phyloP scores from a whole-genome alignment of 2,797 vertebrate genomes.

The Molossus alvarezi region DNA sequence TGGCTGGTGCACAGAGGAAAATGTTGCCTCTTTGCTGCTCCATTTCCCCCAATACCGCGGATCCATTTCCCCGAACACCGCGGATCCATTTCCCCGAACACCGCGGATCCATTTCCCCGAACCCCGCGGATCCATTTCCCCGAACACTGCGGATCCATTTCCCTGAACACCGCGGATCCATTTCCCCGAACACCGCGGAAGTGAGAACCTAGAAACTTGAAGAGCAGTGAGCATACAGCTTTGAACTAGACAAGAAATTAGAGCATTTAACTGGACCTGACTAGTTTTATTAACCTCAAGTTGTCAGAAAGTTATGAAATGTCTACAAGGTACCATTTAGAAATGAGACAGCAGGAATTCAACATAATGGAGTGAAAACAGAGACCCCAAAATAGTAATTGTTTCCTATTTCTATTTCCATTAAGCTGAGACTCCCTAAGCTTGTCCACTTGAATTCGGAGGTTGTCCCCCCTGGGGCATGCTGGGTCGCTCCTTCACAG shows the following conservation, averaged over 20 bases:
- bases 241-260: neutral
- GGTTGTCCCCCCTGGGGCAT: neutral
- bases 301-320: slow-evolving; percentile 1
- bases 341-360: slow-evolving; percentile 7
- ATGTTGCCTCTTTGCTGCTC: neutral
- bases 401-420: neutral
- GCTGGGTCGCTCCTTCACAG: neutral
- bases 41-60: neutral
- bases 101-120: neutral
- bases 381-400: neutral
- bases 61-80: neutral
- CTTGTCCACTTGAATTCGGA: neutral
- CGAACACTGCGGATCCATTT: neutral
- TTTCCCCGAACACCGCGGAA: neutral
- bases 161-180: neutral
- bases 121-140: neutral
- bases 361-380: neutral
- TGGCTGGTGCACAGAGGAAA: neutral
- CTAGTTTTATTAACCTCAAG: neutral
- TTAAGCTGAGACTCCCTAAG: neutral
- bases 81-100: neutral
- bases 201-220: neutral
- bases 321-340: neutral
- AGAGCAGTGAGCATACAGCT: neutral
- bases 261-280: neutral